phyloP scores from a whole-genome alignment of 2,888 invertebrate genomes.

The Brenthis daphne region DNA sequence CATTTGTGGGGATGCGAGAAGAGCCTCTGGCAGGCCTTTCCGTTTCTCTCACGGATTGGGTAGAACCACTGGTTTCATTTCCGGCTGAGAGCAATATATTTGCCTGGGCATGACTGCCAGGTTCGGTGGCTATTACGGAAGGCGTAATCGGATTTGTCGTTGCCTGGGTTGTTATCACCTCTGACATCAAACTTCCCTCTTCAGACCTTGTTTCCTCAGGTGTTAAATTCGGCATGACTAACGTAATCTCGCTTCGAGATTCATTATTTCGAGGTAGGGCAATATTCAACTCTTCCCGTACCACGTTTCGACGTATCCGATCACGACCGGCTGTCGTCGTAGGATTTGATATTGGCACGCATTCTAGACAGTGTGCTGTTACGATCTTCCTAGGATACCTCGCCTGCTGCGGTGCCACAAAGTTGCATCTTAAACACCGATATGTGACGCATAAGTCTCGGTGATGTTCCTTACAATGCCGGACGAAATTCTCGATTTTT shows the following conservation, averaged over 20 bases:
- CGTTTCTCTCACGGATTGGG: not conserved
- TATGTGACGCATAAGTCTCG: not conserved
- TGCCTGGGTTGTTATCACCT: too few species aligned
- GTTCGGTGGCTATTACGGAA: too few species aligned
- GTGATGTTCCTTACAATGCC: not conserved
- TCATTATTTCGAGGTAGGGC: not conserved
- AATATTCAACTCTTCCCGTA: not conserved
- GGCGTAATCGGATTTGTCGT: too few species aligned
- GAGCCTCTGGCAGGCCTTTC: not conserved
- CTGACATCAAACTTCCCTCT: too few species aligned
- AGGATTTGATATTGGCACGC: not conserved
- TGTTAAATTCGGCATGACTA: too few species aligned
- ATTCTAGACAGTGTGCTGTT: not conserved
- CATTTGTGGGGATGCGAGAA: not conserved
- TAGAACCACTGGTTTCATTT: too few species aligned
- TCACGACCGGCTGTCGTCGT: not conserved
- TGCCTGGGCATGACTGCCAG: too few species aligned
- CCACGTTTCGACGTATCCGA: not conserved
- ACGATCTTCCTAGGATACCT: not conserved
- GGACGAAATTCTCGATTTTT: not conserved
- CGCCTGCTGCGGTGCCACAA: not conserved
- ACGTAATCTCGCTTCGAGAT: too few species aligned
- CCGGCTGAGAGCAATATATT: too few species aligned
- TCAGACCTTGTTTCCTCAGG: too few species aligned
- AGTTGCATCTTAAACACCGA: not conserved